Percentiles rank a stretch among this genome's conserved stretches.
These are phyloP conservation scores for Drosophila conformis DNA, from an alignment of 2,888 invertebrate genomes.

Conservation along the genomic window DNA sequence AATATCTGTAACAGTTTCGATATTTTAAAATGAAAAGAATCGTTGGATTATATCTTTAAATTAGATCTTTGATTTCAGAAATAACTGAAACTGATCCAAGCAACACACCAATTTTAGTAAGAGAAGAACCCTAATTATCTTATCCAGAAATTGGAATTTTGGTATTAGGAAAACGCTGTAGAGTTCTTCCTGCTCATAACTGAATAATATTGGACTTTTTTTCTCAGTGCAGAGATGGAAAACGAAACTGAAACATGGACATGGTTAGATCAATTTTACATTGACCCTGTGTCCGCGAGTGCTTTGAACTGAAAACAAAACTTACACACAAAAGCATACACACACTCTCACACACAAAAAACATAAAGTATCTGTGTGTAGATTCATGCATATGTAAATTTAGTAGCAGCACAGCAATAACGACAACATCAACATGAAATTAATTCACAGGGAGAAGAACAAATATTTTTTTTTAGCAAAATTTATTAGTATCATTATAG, in stretches of 20 bases:
- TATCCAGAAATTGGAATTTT: neutral
- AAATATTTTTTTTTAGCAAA: slow-evolving; percentile 22
- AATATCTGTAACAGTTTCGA: neutral
- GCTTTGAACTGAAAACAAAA: slow-evolving; percentile 71
- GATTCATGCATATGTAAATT: slow-evolving; percentile 39
- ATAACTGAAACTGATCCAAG: neutral
- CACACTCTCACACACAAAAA: slow-evolving; percentile 8
- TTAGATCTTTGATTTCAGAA: neutral
- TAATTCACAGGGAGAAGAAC: slow-evolving; percentile 7
- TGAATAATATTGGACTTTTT: neutral
- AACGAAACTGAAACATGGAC: slow-evolving; percentile 48
- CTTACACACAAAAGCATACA: slow-evolving; percentile 17
- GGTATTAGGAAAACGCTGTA: neutral
- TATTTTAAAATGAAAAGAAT: neutral
- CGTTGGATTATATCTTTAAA: neutral
- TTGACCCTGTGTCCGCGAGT: slow-evolving; percentile 67
- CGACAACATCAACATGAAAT: slow-evolving; percentile 50
- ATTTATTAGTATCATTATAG: slow-evolving; percentile 46
- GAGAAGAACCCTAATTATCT: neutral
- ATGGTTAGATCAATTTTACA: slow-evolving; percentile 57
- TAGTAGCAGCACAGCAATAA: slow-evolving; percentile 43
- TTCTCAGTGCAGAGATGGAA: slow-evolving; percentile 19
- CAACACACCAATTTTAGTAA: neutral
- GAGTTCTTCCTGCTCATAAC: neutral
- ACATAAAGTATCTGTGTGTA: slow-evolving; percentile 13